These are phyloP conservation scores for Acanthiza pusilla DNA, from an alignment of 2,797 vertebrate species.

Conservation along the genomic window DNA sequence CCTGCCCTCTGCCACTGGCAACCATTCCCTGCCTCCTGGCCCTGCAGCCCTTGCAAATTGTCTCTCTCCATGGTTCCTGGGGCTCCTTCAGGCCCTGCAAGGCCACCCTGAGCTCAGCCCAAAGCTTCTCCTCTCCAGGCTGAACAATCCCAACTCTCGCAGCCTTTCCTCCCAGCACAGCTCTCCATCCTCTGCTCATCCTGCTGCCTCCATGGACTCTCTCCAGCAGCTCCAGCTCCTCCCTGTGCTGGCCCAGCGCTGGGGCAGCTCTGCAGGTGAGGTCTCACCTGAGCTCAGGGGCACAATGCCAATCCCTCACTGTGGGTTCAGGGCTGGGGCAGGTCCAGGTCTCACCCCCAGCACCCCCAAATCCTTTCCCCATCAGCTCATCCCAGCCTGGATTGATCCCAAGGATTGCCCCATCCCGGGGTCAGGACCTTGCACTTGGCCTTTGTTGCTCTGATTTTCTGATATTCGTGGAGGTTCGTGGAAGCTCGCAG, in stretches of 20 bases:
- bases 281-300: too few relatives aligned
- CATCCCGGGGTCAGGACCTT: not conserved
- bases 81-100: not conserved
- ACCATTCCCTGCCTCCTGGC: not conserved
- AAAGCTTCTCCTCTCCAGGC: not conserved
- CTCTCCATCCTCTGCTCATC: too few relatives aligned
- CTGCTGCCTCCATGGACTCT: not conserved
- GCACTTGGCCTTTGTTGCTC: too few relatives aligned
- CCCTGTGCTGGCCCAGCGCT: not conserved
- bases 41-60: not conserved
- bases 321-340: not conserved
- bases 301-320: too few relatives aligned
- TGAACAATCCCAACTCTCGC: not conserved
- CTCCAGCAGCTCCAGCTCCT: not conserved
- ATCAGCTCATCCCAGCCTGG: not conserved
- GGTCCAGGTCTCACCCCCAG: not conserved
- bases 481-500: too few relatives aligned
- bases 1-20: not conserved
- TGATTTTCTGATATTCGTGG: too few relatives aligned
- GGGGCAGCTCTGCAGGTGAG: too few relatives aligned
- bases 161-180: too few relatives aligned
- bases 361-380: not conserved
- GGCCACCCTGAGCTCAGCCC: not conserved
- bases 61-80: not conserved
- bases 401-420: rapidly evolving